phyloP scores from a whole-genome alignment of 2,888 invertebrate species.

The Siphlonurus alternatus region DNA sequence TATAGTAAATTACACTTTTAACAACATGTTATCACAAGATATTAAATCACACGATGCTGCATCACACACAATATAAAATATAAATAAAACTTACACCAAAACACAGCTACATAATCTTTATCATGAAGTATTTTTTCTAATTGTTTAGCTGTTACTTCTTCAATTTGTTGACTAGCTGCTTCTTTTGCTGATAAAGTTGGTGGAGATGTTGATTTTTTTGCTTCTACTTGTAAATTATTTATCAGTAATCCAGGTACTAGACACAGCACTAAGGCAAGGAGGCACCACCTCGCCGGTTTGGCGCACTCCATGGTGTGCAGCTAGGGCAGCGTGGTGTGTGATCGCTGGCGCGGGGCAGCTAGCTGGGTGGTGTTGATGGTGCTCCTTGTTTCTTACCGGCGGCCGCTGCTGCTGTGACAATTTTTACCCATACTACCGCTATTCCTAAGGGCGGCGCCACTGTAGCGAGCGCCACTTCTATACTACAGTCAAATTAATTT shows the following conservation, averaged over 20 bases:
- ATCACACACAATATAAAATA: neutral
- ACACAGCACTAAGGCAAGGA: neutral
- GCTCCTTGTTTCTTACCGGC: no score
- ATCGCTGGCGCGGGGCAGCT: neutral
- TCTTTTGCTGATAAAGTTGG: neutral
- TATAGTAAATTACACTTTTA: no score
- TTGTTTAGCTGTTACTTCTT: constrained; percentile 85
- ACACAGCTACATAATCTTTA: constrained; percentile 88
- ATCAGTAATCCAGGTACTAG: neutral
- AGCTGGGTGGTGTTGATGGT: neutral
- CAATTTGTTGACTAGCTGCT: constrained; percentile 41
- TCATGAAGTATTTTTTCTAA: constrained; percentile 76
- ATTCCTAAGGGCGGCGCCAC: no score
- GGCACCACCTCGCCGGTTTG: neutral
- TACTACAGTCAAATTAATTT: no score
- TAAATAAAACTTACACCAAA: constrained; percentile 72
- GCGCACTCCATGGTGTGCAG: neutral
- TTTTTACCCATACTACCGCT: no score
- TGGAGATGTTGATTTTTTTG: neutral
- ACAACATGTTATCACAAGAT: no score
- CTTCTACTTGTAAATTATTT: neutral
- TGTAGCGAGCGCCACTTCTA: no score
- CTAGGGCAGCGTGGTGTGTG: neutral
- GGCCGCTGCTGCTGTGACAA: no score
- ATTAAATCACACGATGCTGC: no score